Percentiles rank a stretch among this genome's conserved stretches.
These are phyloP conservation scores for Drosophila longiperda DNA, from an alignment of 2,888 invertebrate species.

Conservation along the genomic window DNA sequence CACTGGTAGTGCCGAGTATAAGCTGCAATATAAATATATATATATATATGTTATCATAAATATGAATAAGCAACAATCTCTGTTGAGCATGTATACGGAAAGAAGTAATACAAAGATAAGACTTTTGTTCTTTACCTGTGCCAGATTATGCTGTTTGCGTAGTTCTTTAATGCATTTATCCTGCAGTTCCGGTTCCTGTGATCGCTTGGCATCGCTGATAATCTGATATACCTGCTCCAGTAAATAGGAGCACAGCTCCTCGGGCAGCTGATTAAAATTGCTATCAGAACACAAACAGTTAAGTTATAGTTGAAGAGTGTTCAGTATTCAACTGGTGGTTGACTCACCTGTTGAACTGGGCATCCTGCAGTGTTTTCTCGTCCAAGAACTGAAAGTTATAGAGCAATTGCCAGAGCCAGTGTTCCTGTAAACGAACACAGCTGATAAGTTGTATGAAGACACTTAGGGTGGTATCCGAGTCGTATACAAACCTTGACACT, in stretches of 20 bases:
- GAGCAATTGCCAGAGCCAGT: slow-evolving; percentile 81
- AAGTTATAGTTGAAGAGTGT: neutral
- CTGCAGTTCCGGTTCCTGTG: slow-evolving; percentile 56
- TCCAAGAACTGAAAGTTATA: slow-evolving; percentile 80
- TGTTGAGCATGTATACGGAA: neutral
- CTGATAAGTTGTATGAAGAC: slow-evolving; percentile 18
- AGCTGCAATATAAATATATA: slow-evolving; percentile 63
- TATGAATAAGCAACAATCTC: neutral
- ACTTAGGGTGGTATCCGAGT: slow-evolving; percentile 36
- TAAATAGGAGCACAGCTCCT: slow-evolving; percentile 83
- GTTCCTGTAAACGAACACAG: slow-evolving; percentile 66
- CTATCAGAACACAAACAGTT: slow-evolving; percentile 53
- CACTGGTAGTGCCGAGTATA: slow-evolving; percentile 82
- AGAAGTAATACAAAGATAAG: neutral
- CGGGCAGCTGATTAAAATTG: slow-evolving; percentile 82
- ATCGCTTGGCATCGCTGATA: slow-evolving; percentile 81
- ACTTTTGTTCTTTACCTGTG: slow-evolving; percentile 69
- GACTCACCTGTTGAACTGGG: slow-evolving; percentile 71
- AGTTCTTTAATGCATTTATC: slow-evolving; percentile 65
- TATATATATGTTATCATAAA: neutral
- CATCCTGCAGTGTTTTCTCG: slow-evolving; percentile 61
- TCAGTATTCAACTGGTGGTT: neutral
- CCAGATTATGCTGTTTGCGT: slow-evolving; percentile 80
- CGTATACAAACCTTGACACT: slow-evolving; percentile 76
- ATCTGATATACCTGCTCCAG: slow-evolving; percentile 83